Conservation (phyloP, 2,888 invertebrate genomes). For the Tiphia femorata region DNA sequence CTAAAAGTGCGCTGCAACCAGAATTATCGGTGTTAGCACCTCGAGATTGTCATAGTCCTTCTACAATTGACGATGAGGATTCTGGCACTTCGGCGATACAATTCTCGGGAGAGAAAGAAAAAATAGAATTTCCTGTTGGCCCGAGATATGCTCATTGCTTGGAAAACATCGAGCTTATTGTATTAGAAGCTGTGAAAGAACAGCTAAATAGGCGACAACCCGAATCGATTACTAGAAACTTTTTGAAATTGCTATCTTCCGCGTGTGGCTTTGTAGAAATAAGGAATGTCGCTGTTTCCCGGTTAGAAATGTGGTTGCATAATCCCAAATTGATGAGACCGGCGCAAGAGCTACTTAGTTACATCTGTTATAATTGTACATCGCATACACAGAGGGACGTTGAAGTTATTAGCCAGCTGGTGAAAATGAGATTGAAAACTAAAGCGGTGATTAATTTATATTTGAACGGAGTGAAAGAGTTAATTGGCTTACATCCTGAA, state of each 20-base stretch:
- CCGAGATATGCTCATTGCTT: slow-evolving; percentile 75
- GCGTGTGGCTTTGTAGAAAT: slow-evolving; percentile 91
- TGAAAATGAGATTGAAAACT: slow-evolving; percentile 92
- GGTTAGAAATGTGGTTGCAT: slow-evolving; percentile 94
- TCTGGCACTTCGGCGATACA: slow-evolving; percentile 53
- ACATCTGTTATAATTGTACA: slow-evolving; percentile 91
- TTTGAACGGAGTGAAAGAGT: slow-evolving; percentile 89
- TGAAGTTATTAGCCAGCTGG: slow-evolving; percentile 86
- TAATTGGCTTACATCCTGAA: slow-evolving; percentile 87
- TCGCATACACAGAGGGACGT: slow-evolving; percentile 76
- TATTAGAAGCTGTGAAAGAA: slow-evolving; percentile 89
- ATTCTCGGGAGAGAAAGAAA: slow-evolving; percentile 59
- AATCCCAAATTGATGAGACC: slow-evolving; percentile 94
- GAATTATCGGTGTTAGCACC: slow-evolving; percentile 68
- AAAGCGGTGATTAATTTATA: slow-evolving; percentile 93
- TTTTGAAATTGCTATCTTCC: slow-evolving; percentile 86
- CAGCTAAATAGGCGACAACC: slow-evolving; percentile 87
- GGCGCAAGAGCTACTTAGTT: slow-evolving; percentile 91
- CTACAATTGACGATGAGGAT: slow-evolving; percentile 65
- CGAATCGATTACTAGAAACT: slow-evolving; percentile 89
- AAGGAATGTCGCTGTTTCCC: slow-evolving; percentile 81
- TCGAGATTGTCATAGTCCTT: slow-evolving; percentile 64
- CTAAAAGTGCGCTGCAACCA: slow-evolving; percentile 77
- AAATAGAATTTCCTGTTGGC: slow-evolving; percentile 69
- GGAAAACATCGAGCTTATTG: slow-evolving; percentile 83